These are phyloP conservation scores for Chymomyza procnemis DNA, from an alignment of 2,888 invertebrate species.

Conservation along the genomic window DNA sequence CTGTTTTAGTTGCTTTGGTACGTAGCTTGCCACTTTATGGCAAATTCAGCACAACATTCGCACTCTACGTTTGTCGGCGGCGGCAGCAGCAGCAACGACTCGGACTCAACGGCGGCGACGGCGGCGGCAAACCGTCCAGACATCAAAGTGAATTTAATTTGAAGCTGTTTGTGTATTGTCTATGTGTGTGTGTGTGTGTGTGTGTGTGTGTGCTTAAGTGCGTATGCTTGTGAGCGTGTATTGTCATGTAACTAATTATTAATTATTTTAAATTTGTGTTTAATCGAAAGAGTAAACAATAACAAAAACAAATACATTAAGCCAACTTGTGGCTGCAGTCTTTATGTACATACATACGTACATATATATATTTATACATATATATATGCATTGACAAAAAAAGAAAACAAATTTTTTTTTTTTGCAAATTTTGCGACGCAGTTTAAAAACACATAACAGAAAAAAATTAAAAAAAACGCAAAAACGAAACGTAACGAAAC, in stretches of 20 bases:
- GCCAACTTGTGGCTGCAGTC: not conserved
- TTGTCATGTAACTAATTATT: slow-evolving; percentile 55
- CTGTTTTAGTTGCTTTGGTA: slow-evolving; percentile 34
- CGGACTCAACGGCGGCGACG: slow-evolving; percentile 2
- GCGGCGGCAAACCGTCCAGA: slow-evolving; percentile 7
- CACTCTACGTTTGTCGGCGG: slow-evolving; percentile 19
- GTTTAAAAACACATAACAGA: slow-evolving; percentile 42
- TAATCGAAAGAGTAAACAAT: slow-evolving; percentile 3
- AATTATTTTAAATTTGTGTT: slow-evolving; percentile 45
- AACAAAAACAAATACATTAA: slow-evolving; percentile 11
- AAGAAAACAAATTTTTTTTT: slow-evolving; percentile 16
- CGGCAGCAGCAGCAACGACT: not conserved
- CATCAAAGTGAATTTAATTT: slow-evolving; percentile 58
- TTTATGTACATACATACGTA: not conserved
- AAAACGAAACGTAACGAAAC: slow-evolving; percentile 29
- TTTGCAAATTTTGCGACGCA: slow-evolving; percentile 53
- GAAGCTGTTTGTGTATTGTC: slow-evolving; percentile 53
- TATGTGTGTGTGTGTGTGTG: slow-evolving; percentile 26
- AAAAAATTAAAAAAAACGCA: slow-evolving; percentile 30
- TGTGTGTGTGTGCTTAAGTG: slow-evolving; percentile 30
- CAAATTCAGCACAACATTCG: slow-evolving; percentile 18
- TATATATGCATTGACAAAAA: slow-evolving; percentile 3
- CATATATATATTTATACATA: not conserved
- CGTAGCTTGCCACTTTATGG: slow-evolving; percentile 5
- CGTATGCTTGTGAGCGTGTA: slow-evolving; percentile 25